Evolutionary conservation across 2,113 vertebrate genomes (phyloP).

Genomic region (Hemiscyllium ocellatum): DNA sequence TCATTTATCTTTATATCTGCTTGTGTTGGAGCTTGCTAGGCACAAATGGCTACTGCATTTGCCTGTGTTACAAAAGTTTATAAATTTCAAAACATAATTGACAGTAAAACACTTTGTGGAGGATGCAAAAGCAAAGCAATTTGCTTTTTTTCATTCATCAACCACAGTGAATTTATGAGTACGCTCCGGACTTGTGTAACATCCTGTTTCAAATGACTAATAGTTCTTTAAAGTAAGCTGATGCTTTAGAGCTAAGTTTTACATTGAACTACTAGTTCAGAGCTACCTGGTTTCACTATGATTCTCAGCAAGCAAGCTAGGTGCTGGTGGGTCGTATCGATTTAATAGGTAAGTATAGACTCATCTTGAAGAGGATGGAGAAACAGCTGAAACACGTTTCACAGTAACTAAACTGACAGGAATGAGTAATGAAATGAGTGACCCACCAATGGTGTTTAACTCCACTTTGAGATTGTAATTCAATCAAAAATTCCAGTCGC

Average conservation of each 20-base stretch:
- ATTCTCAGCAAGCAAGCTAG: not conserved
- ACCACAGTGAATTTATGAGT: not conserved
- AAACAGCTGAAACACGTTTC: not conserved
- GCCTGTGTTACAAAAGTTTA: not conserved
- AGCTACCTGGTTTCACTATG: not conserved
- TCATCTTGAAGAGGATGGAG: not conserved
- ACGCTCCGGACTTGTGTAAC: not conserved
- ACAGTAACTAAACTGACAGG: not conserved
- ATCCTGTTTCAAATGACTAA: not conserved
- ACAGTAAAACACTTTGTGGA: not conserved
- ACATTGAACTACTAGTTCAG: not conserved
- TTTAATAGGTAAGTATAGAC: not conserved
- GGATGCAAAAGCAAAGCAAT: not conserved
- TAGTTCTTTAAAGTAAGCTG: not conserved
- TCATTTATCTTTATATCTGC: not conserved
- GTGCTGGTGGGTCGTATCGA: not conserved
- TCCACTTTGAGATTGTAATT: slow-evolving; percentile 14
- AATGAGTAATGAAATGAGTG: slow-evolving; percentile 21
- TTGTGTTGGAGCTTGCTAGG: not conserved
- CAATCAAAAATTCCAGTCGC: slow-evolving; percentile 1
- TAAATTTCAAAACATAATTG: not conserved
- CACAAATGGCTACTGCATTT: not conserved
- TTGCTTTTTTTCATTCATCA: not conserved
- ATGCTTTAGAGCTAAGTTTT: not conserved
- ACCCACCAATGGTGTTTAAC: not conserved